phyloP scores from a whole-genome alignment of 1,140 invertebrate genomes.

The Ceratosolen solmsi region DNA sequence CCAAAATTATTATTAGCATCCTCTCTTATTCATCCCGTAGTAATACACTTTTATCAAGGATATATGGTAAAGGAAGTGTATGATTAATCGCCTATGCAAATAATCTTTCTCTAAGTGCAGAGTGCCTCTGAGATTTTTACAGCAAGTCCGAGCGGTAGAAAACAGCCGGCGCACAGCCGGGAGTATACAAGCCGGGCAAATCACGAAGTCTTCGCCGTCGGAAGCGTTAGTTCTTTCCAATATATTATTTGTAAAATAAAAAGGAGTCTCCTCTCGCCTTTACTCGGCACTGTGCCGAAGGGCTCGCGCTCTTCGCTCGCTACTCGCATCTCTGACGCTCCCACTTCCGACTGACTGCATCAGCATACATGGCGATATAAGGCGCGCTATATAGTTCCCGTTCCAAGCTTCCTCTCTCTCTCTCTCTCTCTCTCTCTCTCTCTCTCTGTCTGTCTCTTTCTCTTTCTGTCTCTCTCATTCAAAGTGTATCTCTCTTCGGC shows the following conservation, averaged over 20 bases:
- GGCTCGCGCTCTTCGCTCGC: neutral
- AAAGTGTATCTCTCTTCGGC: neutral
- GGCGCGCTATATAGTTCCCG: neutral
- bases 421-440: neutral
- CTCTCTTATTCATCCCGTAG: neutral
- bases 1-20: neutral
- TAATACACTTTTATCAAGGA: neutral
- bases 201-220: constrained; percentile 10
- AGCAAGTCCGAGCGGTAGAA: neutral
- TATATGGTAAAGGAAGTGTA: constrained; percentile 18
- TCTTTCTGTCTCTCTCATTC: no score
- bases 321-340: neutral
- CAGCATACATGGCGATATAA: neutral
- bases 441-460: neutral
- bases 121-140: constrained; percentile 26
- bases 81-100: constrained; percentile 46
- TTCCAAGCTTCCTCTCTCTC: neutral
- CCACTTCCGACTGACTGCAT: constrained; percentile 28
- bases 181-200: neutral
- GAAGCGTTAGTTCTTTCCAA: constrained; percentile 34
- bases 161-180: neutral
- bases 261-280: neutral
- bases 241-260: constrained; percentile 49
- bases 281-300: neutral
- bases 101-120: constrained; percentile 34